Conservation (phyloP, 2,113 vertebrate species). For the Pollimyrus isidori region DNA sequence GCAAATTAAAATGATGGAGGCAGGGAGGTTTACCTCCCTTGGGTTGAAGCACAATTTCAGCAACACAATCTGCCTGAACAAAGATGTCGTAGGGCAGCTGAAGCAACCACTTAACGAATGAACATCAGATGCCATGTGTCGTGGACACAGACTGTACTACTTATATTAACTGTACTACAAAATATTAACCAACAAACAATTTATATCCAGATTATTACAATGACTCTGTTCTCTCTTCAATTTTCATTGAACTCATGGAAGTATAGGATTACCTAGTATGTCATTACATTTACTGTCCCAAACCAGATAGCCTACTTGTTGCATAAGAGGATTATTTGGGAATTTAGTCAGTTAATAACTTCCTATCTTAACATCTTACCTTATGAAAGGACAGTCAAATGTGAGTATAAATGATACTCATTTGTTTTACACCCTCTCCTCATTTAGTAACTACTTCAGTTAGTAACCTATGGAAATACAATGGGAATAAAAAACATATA, state of each 20-base stretch:
- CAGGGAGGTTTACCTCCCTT: conserved; percentile 88
- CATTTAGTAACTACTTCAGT: no score
- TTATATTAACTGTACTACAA: background rate
- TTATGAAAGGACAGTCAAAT: background rate
- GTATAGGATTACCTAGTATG: background rate
- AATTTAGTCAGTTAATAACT: background rate
- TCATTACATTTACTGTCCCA: background rate
- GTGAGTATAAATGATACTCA: no score
- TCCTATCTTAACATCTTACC: background rate
- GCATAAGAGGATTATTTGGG: background rate
- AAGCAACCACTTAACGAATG: conserved; percentile 92
- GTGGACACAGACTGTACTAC: conserved; percentile 54
- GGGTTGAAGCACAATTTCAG: conserved; percentile 85
- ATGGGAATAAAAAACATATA: background rate
- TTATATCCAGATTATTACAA: background rate
- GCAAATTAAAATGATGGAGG: conserved; percentile 97
- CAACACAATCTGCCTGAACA: conserved; percentile 99
- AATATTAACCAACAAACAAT: background rate
- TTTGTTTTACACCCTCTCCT: no score
- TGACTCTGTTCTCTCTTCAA: background rate
- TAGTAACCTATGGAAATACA: no score
- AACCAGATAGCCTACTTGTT: background rate
- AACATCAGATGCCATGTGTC: conserved; percentile 82
- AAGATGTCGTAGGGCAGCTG: conserved; percentile 86
- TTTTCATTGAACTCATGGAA: background rate